phyloP scores from a whole-genome alignment of 2,113 vertebrate species.

The Lampris megalopsis region DNA sequence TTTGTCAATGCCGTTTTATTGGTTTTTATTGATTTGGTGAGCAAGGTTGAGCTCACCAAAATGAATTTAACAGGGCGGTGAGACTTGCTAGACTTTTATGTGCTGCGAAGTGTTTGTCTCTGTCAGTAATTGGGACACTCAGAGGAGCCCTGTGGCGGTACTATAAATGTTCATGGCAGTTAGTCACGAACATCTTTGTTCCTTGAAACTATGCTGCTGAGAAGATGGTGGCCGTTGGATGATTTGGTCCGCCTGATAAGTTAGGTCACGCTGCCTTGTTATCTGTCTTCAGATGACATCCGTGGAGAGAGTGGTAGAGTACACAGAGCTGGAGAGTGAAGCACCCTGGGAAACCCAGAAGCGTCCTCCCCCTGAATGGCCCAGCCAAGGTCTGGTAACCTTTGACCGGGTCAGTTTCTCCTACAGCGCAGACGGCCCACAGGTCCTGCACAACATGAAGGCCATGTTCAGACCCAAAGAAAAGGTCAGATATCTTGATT shows the following conservation, averaged over 20 bases:
- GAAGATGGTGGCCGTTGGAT: too few relatives aligned
- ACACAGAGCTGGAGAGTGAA: constrained; percentile 92
- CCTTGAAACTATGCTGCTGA: too few relatives aligned
- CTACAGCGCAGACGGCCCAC: constrained; percentile 87
- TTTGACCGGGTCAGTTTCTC: constrained; percentile 93
- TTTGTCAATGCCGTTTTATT: too few relatives aligned
- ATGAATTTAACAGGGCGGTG: too few relatives aligned
- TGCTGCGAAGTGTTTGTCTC: too few relatives aligned
- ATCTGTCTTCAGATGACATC: constrained; percentile 90
- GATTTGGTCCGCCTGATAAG: neutral
- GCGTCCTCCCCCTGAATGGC: constrained; percentile 89
- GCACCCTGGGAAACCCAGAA: constrained; percentile 90
- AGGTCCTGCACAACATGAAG: constrained; percentile 88
- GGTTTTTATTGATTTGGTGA: too few relatives aligned
- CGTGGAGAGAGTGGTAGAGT: constrained; percentile 94
- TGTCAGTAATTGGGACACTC: too few relatives aligned
- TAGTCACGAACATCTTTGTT: too few relatives aligned
- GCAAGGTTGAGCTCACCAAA: too few relatives aligned
- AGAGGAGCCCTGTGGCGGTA: too few relatives aligned
- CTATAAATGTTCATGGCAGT: too few relatives aligned
- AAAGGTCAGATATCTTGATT: constrained; percentile 82
- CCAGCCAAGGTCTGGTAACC: constrained; percentile 86
- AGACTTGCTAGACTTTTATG: too few relatives aligned
- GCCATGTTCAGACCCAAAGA: constrained; percentile 88
- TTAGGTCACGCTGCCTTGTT: neutral